A percentile compares a stretch with the other conserved stretches of the same genome.
phyloP scores from a whole-genome alignment of 2,888 invertebrate genomes.

The Drosophila picticornis region DNA sequence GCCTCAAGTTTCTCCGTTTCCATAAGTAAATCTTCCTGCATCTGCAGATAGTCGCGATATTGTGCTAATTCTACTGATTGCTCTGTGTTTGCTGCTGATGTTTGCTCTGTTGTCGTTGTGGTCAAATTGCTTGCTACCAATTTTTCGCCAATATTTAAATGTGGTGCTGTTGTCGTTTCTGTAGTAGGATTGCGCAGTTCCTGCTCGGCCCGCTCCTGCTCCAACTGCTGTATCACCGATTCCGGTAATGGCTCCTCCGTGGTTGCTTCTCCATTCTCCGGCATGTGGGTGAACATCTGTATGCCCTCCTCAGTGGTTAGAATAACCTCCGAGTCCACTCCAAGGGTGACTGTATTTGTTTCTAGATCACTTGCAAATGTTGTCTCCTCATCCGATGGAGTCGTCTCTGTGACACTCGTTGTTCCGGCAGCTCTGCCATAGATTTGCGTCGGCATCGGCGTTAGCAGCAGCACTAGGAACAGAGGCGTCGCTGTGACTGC shows the following conservation, averaged over 20 bases:
- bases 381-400: slow-evolving; percentile 17
- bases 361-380: slow-evolving; percentile 17
- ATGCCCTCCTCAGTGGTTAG: slow-evolving; percentile 51
- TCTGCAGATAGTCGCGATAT: background rate
- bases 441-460: slow-evolving; percentile 6
- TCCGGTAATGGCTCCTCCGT: slow-evolving; percentile 64
- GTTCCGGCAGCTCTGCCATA: background rate
- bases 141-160: background rate
- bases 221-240: slow-evolving; percentile 51
- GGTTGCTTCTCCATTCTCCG: background rate
- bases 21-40: background rate
- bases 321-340: slow-evolving; percentile 42
- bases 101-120: background rate
- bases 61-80: background rate
- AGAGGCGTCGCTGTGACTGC: slow-evolving; percentile 23
- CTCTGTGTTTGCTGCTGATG: background rate
- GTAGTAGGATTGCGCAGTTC: background rate
- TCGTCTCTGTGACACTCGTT: background rate
- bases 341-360: slow-evolving; percentile 48
- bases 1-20: background rate
- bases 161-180: background rate
- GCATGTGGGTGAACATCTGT: slow-evolving; percentile 33
- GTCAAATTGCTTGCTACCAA: slow-evolving; percentile 3
- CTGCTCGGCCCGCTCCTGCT: slow-evolving; percentile 21
- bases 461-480: slow-evolving; percentile 23